These are phyloP conservation scores for Osmerus mordax DNA, from an alignment of 2,113 vertebrate genomes.

Conservation along the genomic window DNA sequence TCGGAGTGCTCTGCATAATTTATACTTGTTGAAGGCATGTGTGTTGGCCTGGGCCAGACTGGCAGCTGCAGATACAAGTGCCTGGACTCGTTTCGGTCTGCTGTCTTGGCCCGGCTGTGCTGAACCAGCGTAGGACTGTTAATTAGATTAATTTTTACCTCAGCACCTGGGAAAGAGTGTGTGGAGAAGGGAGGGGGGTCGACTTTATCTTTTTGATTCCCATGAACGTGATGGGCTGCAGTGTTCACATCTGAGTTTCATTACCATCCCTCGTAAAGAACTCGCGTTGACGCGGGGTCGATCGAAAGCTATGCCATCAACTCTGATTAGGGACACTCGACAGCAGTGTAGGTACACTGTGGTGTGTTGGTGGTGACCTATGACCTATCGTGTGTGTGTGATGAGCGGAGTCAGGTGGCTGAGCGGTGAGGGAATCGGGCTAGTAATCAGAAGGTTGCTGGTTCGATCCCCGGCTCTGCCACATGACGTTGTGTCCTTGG, in stretches of 20 bases:
- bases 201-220: too few species aligned
- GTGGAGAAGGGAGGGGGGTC: neutral
- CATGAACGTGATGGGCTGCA: too few species aligned
- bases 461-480: too few species aligned
- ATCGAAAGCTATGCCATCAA: neutral
- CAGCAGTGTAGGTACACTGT: neutral
- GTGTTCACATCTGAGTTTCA: too few species aligned
- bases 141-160: slow-evolving; percentile 29
- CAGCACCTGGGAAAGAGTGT: slow-evolving; percentile 16
- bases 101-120: slow-evolving; percentile 32
- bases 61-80: slow-evolving; percentile 28
- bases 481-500: too few species aligned
- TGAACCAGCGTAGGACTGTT: neutral
- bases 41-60: neutral
- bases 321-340: neutral
- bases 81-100: slow-evolving; percentile 28
- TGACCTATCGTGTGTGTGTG: slow-evolving; percentile 20
- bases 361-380: slow-evolving; percentile 17
- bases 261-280: too few species aligned
- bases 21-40: slow-evolving; percentile 17
- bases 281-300: too few species aligned
- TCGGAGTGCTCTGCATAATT: slow-evolving; percentile 34
- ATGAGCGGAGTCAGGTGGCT: too few species aligned
- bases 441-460: too few species aligned
- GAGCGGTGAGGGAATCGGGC: too few species aligned